These are phyloP conservation scores for Danaus chrysippus DNA, from an alignment of 2,888 invertebrate species.

Conservation along the genomic window DNA sequence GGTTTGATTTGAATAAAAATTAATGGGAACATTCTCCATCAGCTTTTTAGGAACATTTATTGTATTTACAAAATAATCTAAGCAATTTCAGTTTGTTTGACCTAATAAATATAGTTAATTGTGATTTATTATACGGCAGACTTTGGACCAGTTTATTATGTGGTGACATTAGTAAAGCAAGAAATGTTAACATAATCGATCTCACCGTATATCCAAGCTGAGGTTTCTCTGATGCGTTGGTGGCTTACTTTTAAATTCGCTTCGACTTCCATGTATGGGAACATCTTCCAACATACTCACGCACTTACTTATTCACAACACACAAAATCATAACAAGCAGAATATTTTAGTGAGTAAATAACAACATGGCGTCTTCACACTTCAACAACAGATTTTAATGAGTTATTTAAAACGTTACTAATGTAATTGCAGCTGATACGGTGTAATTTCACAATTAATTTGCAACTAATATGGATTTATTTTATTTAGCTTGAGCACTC, in stretches of 20 bases:
- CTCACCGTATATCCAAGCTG: conserved; percentile 92
- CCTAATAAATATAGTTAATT: too few species aligned
- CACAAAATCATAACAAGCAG: conserved; percentile 62
- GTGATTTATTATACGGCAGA: too few species aligned
- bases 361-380: conserved; percentile 70
- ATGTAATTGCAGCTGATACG: too few species aligned
- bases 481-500: neutral
- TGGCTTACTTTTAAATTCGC: conserved; percentile 60
- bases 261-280: conserved; percentile 71
- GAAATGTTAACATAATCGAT: conserved; percentile 20
- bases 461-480: neutral
- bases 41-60: too few species aligned
- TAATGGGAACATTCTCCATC: too few species aligned
- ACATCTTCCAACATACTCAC: conserved; percentile 79
- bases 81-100: too few species aligned
- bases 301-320: conserved; percentile 57
- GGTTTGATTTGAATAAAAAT: too few species aligned
- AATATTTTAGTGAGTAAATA: conserved; percentile 67
- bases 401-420: neutral
- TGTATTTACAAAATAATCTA: too few species aligned
- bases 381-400: conserved; percentile 19
- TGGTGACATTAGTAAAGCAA: neutral
- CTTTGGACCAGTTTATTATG: neutral
- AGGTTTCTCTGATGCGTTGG: conserved; percentile 90
- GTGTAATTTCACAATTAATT: too few species aligned